Evolutionary conservation across 92 coral and sea anemone species (phyloP).

Genomic region (Scolanthus callimorphus): DNA sequence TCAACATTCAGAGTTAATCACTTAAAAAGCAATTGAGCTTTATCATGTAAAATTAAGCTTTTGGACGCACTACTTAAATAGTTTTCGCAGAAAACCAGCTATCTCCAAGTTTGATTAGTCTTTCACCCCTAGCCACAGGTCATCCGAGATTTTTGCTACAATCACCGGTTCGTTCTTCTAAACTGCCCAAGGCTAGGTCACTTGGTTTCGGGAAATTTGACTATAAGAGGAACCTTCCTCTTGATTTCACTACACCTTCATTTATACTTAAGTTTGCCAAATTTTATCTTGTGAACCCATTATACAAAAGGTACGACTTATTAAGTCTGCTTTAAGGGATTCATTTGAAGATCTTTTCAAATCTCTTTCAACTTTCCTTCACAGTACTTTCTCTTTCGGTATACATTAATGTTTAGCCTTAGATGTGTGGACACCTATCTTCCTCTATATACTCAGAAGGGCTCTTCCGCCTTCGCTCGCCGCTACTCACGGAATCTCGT

Average conservation of each 20-base stretch:
- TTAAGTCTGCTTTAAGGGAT: slow-evolving; percentile 75
- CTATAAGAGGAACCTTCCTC: slow-evolving; percentile 63
- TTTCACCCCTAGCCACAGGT: slow-evolving; percentile 92
- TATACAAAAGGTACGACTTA: slow-evolving; percentile 89
- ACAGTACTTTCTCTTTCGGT: slow-evolving; percentile 83
- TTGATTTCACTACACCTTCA: slow-evolving; percentile 74
- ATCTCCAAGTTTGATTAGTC: slow-evolving; percentile 84
- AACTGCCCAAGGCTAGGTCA: slow-evolving; percentile 87
- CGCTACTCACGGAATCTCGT: slow-evolving; percentile 85
- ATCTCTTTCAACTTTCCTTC: slow-evolving; percentile 86
- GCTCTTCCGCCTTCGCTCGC: slow-evolving; percentile 81
- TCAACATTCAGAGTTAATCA: slow-evolving; percentile 69
- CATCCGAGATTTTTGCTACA: slow-evolving; percentile 89
- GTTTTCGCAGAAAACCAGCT: slow-evolving; percentile 89
- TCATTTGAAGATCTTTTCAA: slow-evolving; percentile 76
- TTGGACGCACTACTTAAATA: slow-evolving; percentile 74
- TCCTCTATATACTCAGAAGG: slow-evolving; percentile 68
- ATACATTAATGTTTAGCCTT: slow-evolving; percentile 75
- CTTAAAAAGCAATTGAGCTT: slow-evolving; percentile 64
- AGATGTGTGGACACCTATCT: slow-evolving; percentile 78
- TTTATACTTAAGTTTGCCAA: slow-evolving; percentile 82
- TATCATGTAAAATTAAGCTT: slow-evolving; percentile 49
- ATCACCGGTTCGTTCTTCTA: slow-evolving; percentile 81
- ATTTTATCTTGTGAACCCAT: slow-evolving; percentile 84
- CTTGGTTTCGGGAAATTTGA: slow-evolving; percentile 95